Percentiles rank a stretch among this genome's conserved stretches.
Evolutionary conservation across 2,113 vertebrate species (phyloP).

Genomic region (Urocolius indicus): DNA sequence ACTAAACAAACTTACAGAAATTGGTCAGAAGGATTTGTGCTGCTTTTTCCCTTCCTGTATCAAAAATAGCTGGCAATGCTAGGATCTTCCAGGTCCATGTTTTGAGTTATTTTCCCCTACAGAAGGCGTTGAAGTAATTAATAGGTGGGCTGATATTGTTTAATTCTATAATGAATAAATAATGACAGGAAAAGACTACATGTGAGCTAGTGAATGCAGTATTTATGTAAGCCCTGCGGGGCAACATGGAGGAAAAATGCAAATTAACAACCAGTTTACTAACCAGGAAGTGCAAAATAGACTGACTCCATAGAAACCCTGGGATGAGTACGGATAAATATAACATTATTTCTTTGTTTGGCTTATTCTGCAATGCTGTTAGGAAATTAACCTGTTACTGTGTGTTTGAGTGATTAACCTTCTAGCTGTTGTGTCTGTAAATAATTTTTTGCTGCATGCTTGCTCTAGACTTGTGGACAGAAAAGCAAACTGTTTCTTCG

Average conservation of each 20-base stretch:
- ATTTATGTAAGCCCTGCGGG: slow-evolving; percentile 5
- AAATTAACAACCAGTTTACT: slow-evolving; percentile 12
- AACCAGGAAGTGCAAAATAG: slow-evolving; percentile 2
- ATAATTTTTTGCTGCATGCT: not conserved
- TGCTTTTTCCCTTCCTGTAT: not conserved
- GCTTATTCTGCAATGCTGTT: not conserved
- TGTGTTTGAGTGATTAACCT: not conserved
- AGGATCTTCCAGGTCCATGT: not conserved
- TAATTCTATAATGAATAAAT: not conserved
- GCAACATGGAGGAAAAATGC: not conserved
- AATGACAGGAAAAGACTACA: not conserved
- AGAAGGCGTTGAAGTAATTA: not conserved
- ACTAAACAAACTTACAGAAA: not conserved
- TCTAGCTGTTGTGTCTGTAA: not conserved
- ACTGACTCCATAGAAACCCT: slow-evolving; percentile 12
- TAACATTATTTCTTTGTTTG: slow-evolving; percentile 9
- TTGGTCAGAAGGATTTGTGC: not conserved
- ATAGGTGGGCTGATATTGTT: not conserved
- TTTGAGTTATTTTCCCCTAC: slow-evolving; percentile 22
- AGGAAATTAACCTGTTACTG: not conserved
- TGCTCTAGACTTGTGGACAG: not conserved
- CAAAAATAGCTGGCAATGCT: not conserved
- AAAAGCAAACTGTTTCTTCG: not conserved
- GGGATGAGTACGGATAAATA: not conserved
- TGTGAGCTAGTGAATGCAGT: not conserved